Conservation (phyloP, 30 jellyfish, hydroid and myxozoan genomes). For the Catostylus mosaicus region DNA sequence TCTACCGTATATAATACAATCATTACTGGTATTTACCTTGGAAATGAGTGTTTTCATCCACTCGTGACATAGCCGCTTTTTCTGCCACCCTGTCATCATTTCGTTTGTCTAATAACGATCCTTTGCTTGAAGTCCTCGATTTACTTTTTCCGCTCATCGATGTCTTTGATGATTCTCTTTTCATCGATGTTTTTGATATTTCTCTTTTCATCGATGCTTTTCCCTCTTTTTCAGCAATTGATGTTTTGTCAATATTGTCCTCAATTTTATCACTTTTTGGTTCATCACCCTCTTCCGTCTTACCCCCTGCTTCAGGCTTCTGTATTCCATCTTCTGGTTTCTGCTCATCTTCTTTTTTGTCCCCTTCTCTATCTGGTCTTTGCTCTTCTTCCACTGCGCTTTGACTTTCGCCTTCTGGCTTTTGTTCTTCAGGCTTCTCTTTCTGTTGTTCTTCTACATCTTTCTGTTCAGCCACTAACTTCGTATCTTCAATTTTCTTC, state of each 20-base stretch:
- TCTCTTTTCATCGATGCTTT: background rate
- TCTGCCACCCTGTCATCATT: background rate
- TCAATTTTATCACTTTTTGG: background rate
- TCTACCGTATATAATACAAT: no score
- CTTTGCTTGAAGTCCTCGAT: constrained; percentile 19
- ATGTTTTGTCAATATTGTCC: background rate
- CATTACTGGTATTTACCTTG: constrained; percentile 42
- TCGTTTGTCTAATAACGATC: constrained; percentile 6
- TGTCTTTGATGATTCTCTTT: background rate
- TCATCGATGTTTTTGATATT: background rate
- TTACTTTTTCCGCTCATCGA: background rate
- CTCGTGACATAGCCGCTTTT: background rate
- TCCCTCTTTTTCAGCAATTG: constrained; percentile 10
- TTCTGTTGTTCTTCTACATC: background rate
- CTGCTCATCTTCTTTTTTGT: background rate
- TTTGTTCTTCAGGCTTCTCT: background rate
- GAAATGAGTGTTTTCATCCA: constrained; percentile 3
- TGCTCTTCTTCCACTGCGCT: background rate
- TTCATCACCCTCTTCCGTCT: background rate
- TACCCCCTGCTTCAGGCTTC: background rate
- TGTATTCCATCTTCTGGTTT: constrained; percentile 1
- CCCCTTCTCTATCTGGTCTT: constrained; percentile 1
- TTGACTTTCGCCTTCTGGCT: background rate
- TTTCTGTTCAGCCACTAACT: background rate
- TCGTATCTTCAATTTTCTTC: no score